A percentile compares a stretch with the other conserved stretches of the same genome.
Evolutionary conservation across 2,113 vertebrate species (phyloP).

Genomic region (Sciurus niger): DNA sequence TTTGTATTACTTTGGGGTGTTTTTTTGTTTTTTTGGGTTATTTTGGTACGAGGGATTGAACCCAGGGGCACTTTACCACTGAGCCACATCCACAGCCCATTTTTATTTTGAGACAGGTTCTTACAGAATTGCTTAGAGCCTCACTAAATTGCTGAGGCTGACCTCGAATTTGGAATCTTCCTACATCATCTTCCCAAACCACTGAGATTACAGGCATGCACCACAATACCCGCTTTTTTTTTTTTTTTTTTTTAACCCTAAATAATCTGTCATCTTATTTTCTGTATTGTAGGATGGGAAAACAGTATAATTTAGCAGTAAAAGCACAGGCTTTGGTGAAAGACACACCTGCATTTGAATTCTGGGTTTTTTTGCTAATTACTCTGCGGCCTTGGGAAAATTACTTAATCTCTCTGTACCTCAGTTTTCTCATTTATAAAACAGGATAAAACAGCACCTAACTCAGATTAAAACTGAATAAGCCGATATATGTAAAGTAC

Average conservation of each 20-base stretch:
- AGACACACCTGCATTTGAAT: neutral
- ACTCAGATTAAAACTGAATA: neutral
- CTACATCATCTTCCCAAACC: too few relatives aligned
- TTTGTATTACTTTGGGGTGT: too few relatives aligned
- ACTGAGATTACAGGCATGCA: too few relatives aligned
- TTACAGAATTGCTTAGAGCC: too few relatives aligned
- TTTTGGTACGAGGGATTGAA: too few relatives aligned
- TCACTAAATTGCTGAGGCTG: too few relatives aligned
- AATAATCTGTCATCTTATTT: neutral
- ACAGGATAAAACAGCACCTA: neutral
- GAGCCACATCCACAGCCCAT: too few relatives aligned
- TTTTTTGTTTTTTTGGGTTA: too few relatives aligned
- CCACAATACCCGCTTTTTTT: too few relatives aligned
- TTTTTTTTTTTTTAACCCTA: neutral
- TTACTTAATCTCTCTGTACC: neutral
- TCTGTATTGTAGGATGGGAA: neutral
- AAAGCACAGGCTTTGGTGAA: neutral
- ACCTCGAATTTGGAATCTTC: too few relatives aligned
- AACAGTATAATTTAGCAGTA: neutral
- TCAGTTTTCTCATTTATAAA: constrained; percentile 1
- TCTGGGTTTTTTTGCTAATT: neutral
- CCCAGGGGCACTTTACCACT: too few relatives aligned
- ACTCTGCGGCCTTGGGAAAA: neutral
- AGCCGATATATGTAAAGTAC: neutral
- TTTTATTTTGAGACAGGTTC: too few relatives aligned